phyloP scores from a whole-genome alignment of 2,888 invertebrate species.

The Mesorhabditis spiculigera region DNA sequence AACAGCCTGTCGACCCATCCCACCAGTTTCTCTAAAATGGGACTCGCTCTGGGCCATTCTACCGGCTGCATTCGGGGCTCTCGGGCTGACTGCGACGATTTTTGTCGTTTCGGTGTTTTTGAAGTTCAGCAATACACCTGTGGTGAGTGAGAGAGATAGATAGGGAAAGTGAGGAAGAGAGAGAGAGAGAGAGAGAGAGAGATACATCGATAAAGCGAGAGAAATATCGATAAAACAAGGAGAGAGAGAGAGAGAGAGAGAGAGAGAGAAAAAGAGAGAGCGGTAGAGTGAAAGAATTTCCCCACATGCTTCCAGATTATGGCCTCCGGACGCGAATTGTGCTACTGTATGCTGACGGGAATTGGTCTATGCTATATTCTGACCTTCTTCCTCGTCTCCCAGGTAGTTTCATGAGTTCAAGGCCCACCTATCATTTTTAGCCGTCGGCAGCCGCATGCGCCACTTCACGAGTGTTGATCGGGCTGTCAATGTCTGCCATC shows the following conservation, averaged over 20 bases:
- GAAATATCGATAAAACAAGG: too few species aligned
- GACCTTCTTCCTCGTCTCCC: constrained; percentile 72
- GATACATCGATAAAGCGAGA: too few species aligned
- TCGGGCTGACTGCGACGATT: constrained; percentile 67
- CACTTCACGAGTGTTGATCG: constrained; percentile 55
- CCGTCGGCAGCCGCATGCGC: not conserved
- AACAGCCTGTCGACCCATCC: constrained; percentile 66
- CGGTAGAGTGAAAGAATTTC: too few species aligned
- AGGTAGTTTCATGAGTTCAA: constrained; percentile 59
- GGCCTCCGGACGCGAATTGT: constrained; percentile 76
- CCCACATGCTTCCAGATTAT: too few species aligned
- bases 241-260: too few species aligned
- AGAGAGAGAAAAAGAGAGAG: too few species aligned
- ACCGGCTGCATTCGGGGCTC: constrained; percentile 67
- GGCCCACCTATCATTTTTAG: not conserved
- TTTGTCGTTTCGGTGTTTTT: constrained; percentile 71
- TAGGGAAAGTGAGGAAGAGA: too few species aligned
- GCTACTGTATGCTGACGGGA: constrained; percentile 72
- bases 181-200: too few species aligned
- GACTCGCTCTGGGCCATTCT: constrained; percentile 69
- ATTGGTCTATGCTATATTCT: constrained; percentile 72
- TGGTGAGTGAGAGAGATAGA: constrained; percentile 54
- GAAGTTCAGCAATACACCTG: constrained; percentile 68
- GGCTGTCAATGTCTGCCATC: constrained; percentile 72
- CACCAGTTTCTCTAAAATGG: constrained; percentile 64